phyloP scores from a whole-genome alignment of 2,888 invertebrate genomes.

The Lysandra coridon region DNA sequence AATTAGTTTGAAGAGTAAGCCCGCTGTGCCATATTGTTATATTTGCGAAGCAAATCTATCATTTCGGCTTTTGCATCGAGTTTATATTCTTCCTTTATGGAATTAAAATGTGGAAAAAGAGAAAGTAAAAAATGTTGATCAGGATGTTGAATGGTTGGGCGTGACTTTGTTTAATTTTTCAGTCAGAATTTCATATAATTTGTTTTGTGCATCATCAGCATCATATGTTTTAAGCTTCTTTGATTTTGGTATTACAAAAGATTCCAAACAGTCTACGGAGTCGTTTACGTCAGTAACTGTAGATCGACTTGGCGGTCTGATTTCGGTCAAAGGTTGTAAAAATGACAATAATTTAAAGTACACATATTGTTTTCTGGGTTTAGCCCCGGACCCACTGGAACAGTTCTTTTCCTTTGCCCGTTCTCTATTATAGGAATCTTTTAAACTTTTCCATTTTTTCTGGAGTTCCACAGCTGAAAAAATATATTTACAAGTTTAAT shows the following conservation, averaged over 20 bases:
- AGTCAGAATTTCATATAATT: neutral
- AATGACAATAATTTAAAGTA: neutral
- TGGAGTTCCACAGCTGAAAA: slow-evolving; percentile 37
- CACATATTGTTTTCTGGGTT: neutral
- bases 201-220: neutral
- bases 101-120: neutral
- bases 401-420: neutral
- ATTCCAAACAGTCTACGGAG: no score
- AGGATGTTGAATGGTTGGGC: neutral
- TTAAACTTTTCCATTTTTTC: slow-evolving; percentile 41
- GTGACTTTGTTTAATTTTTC: neutral
- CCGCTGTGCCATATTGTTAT: slow-evolving; percentile 22
- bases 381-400: slow-evolving; percentile 4
- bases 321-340: neutral
- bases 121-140: neutral
- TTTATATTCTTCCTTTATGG: neutral
- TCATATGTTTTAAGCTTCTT: no score
- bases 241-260: no score
- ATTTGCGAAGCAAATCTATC: slow-evolving; percentile 26
- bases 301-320: neutral
- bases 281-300: no score
- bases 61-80: slow-evolving; percentile 17
- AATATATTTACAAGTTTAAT: slow-evolving; percentile 13
- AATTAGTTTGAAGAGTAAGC: no score
- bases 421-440: slow-evolving; percentile 42